Percentiles rank a stretch among this genome's conserved stretches.
Evolutionary conservation across 2,113 vertebrate species (phyloP).

Genomic region (Psettodes erumei): DNA sequence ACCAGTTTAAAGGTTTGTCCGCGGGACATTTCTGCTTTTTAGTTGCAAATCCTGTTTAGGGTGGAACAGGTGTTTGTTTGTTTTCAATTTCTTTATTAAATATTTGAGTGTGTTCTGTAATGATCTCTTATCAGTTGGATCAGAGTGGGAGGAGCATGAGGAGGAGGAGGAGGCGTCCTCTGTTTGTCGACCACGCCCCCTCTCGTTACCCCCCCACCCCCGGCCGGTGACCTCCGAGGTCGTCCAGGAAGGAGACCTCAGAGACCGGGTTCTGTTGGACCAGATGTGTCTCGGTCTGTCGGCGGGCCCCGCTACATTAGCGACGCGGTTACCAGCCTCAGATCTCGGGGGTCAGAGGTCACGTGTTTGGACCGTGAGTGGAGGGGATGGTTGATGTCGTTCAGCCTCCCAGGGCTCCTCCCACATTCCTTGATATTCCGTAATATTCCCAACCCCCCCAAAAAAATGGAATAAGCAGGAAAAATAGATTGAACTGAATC

Average conservation of each 20-base stretch:
- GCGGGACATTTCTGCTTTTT: too few relatives aligned
- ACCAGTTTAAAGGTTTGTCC: background rate
- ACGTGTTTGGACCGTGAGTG: constrained; percentile 32
- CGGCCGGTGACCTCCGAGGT: constrained; percentile 18
- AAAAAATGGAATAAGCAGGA: background rate
- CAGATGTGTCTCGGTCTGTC: constrained; percentile 57
- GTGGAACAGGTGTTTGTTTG: too few relatives aligned
- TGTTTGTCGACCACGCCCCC: background rate
- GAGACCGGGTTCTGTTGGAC: too few relatives aligned
- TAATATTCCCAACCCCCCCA: too few relatives aligned
- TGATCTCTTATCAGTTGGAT: background rate
- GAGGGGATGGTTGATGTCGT: constrained; percentile 41
- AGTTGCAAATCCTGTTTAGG: too few relatives aligned
- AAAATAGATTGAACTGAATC: too few relatives aligned
- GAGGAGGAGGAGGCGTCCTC: background rate
- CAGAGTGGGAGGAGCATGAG: background rate
- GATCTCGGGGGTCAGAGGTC: constrained; percentile 55
- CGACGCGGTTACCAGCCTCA: constrained; percentile 43
- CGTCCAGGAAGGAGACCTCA: background rate
- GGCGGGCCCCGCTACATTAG: constrained; percentile 43
- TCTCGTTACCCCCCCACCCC: too few relatives aligned
- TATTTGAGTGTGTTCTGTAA: too few relatives aligned
- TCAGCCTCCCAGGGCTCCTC: constrained; percentile 22
- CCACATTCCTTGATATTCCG: constrained; percentile 20
- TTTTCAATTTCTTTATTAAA: too few relatives aligned